Base-by-base conservation (phyloP, 2,113 vertebrate genomes). In the Terrapene triunguis region DNA sequence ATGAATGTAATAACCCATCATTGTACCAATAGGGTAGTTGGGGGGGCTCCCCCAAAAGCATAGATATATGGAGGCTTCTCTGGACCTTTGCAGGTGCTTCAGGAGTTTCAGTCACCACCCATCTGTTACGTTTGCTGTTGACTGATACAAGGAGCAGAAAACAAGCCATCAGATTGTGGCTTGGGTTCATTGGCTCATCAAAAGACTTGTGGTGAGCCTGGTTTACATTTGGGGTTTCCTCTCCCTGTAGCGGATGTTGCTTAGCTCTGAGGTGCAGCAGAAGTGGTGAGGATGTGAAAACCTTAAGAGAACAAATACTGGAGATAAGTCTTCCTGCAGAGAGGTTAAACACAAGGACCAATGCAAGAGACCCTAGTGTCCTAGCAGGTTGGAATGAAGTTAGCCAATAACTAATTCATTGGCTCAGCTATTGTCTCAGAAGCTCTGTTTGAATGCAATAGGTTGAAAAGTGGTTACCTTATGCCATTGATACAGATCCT, bases 81-180 rank as follows among this genome's bases (percentile, higher is more conserved):
- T 57, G 65, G 14, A 79, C 55, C 82, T 90, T 80, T 8, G 5
- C 5, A 2, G 17, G 13, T 1, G 0, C 14, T 53, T 89, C 1
- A 1, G 80, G 59, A 48, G 16, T 27, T 81, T 89, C 8, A 32
- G 14, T 35, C 54, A 69, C 89, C 84, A 42, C 8, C 51, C 79
- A n/a, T 54, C 6, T 6, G 24, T 53, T 51, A 69, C 72, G 76
- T 78, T 80, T 88, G 65, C n/a, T 92, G 6, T 92, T 84, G 25
- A 47, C 27, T 55, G 76, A 95, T 65, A 81, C 47, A 94, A 44
- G 55, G 9, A 55, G 35, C 48, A 78, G 94, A 90, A 96, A 96
- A 87, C 84, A 96, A 94, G 42, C 29, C 57, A 92, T 94, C 95
- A 91, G 42, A 54, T 89, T 80, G 85, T 83, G 16, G 11, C 27